Evolutionary conservation across 1,140 invertebrate species (phyloP).

Genomic region (Drosophila neocordata): DNA sequence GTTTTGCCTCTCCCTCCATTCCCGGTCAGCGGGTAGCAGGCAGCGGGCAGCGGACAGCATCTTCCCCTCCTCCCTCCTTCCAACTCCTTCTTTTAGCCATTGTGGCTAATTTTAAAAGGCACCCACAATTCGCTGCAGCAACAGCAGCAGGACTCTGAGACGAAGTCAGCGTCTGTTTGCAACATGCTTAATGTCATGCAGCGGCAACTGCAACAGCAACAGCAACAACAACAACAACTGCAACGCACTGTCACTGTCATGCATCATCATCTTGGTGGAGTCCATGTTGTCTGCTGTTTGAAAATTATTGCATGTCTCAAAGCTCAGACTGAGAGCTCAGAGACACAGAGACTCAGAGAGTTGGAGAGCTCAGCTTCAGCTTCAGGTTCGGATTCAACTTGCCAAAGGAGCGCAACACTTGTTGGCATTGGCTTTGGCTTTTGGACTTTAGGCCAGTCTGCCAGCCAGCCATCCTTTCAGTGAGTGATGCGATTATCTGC

Average conservation of each 20-base stretch:
- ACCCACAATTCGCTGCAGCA: slow-evolving; percentile 77
- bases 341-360: slow-evolving; percentile 31
- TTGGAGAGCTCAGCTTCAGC: too few relatives aligned
- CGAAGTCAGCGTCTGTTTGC: slow-evolving; percentile 70
- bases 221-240: slow-evolving; percentile 48
- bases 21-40: too few relatives aligned
- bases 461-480: slow-evolving; percentile 39
- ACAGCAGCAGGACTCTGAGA: slow-evolving; percentile 35
- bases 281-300: slow-evolving; percentile 49
- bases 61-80: not conserved
- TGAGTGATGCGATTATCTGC: slow-evolving; percentile 82
- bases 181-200: slow-evolving; percentile 78
- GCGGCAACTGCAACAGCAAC: slow-evolving; percentile 49
- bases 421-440: slow-evolving; percentile 45
- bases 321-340: slow-evolving; percentile 17
- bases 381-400: slow-evolving; percentile 39
- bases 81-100: slow-evolving; percentile 27
- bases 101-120: slow-evolving; percentile 76
- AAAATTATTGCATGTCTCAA: slow-evolving; percentile 77
- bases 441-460: slow-evolving; percentile 6
- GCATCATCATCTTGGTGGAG: slow-evolving; percentile 18
- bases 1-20: slow-evolving; percentile 36
- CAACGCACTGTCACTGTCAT: slow-evolving; percentile 80
- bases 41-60: too few relatives aligned
- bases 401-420: slow-evolving; percentile 62